Conservation (phyloP, 2,797 vertebrate genomes). For the Siniperca obscura region DNA sequence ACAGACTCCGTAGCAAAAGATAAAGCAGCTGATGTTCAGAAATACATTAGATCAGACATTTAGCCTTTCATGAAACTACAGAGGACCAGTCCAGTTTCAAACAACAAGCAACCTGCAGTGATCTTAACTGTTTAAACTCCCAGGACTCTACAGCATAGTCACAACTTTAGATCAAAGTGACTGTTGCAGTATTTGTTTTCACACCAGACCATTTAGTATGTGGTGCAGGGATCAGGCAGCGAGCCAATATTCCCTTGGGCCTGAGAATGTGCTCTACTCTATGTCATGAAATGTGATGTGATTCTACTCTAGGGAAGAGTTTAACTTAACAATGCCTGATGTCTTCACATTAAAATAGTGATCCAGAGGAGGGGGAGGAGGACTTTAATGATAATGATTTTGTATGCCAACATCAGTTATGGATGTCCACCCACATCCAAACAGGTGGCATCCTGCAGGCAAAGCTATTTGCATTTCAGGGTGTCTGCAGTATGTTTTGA, state of each 20-base stretch:
- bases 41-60: slow-evolving; percentile 40
- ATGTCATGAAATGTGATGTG: slow-evolving; percentile 39
- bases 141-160: background rate
- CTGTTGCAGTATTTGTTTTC: slow-evolving; percentile 4
- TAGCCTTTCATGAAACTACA: slow-evolving; percentile 15
- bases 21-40: slow-evolving; percentile 32
- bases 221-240: slow-evolving; percentile 20
- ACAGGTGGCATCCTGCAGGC: slow-evolving; percentile 62
- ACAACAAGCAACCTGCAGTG: slow-evolving; percentile 26
- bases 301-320: slow-evolving; percentile 29
- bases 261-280: slow-evolving; percentile 12
- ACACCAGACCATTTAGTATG: slow-evolving; percentile 17
- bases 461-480: slow-evolving; percentile 20
- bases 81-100: slow-evolving; percentile 3
- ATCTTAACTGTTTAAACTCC: slow-evolving; percentile 15
- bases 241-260: slow-evolving; percentile 22
- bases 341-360: slow-evolving; percentile 17
- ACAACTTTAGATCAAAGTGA: slow-evolving; percentile 19
- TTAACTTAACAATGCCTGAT: slow-evolving; percentile 21
- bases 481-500: background rate
- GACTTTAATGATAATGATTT: slow-evolving; percentile 49
- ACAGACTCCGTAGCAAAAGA: slow-evolving; percentile 22
- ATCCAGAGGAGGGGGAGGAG: slow-evolving; percentile 29
- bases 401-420: slow-evolving; percentile 48
- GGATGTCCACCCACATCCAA: slow-evolving; percentile 49